Evolutionary conservation across 1,140 invertebrate genomes (phyloP).

Genomic region (Helicoverpa zea): DNA sequence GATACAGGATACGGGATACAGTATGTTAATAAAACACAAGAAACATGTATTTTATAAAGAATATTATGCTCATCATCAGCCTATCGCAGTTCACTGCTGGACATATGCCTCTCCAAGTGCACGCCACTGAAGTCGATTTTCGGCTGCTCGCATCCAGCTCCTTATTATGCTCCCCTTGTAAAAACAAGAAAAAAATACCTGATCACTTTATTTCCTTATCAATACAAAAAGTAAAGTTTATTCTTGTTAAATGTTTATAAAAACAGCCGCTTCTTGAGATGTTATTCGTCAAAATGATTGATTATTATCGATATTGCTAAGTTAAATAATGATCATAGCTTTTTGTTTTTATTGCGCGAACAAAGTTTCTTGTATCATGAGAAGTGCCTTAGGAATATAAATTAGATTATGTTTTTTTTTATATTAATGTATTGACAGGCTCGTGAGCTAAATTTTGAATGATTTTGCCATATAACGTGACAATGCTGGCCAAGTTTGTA

Average conservation of each 20-base stretch:
- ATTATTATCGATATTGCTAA: constrained; percentile 4
- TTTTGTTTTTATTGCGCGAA: constrained; percentile 2
- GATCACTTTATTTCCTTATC: neutral
- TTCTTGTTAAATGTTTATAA: constrained; percentile 4
- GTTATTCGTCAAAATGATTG: constrained; percentile 42
- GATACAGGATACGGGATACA: too few relatives aligned
- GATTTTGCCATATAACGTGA: too few relatives aligned
- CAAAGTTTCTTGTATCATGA: neutral
- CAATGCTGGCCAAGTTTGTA: too few relatives aligned
- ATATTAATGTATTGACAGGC: too few relatives aligned
- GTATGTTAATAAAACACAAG: too few relatives aligned
- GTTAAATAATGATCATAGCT: constrained; percentile 9
- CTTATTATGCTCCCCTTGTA: neutral
- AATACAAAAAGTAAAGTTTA: constrained; percentile 8
- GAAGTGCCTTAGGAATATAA: neutral
- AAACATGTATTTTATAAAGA: too few relatives aligned
- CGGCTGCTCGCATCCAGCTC: too few relatives aligned
- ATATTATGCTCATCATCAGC: too few relatives aligned
- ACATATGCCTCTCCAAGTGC: too few relatives aligned
- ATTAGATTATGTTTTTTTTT: neutral
- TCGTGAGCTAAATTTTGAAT: too few relatives aligned
- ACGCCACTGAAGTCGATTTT: too few relatives aligned
- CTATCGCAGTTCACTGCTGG: too few relatives aligned
- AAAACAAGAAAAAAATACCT: neutral
- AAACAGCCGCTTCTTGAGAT: neutral